These are phyloP conservation scores for Xenentodon cancila DNA, from an alignment of 2,797 vertebrate species.

Conservation along the genomic window DNA sequence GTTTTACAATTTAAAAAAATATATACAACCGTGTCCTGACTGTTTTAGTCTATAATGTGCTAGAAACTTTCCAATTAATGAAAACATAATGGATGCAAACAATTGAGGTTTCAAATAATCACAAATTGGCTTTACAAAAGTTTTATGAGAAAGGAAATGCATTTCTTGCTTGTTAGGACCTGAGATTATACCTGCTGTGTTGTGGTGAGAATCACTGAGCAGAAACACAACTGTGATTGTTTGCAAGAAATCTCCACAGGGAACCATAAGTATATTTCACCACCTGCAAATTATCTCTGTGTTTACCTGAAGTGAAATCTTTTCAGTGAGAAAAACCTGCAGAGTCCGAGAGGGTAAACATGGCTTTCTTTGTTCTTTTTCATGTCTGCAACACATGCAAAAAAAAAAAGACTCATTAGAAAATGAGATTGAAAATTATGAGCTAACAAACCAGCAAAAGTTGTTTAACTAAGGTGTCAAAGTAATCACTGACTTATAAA, in stretches of 20 bases:
- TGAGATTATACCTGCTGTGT: background rate
- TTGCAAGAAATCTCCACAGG: constrained; percentile 31
- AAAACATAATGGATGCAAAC: background rate
- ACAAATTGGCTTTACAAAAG: constrained; percentile 1
- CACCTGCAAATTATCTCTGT: constrained; percentile 17
- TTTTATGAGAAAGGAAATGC: no score
- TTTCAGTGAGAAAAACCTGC: background rate
- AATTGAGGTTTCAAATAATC: constrained; percentile 3
- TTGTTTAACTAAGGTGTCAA: no score
- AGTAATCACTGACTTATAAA: no score
- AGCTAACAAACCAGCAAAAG: no score
- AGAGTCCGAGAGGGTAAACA: background rate
- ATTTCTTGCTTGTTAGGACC: background rate
- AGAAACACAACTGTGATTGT: constrained; percentile 6
- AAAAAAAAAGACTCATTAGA: no score
- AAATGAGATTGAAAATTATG: no score
- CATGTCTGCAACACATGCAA: no score
- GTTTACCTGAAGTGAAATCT: constrained; percentile 15
- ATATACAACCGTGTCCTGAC: background rate
- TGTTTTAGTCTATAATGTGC: background rate
- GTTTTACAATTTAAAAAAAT: constrained; percentile 10
- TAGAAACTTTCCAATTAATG: background rate
- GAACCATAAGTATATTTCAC: constrained; percentile 13
- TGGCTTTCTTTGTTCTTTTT: background rate
- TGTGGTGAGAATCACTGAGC: background rate